Evolutionary conservation across 2,113 vertebrate genomes (phyloP), one percentile per base, ranked within the genome.

Genomic region (Aythya baeri): DNA sequence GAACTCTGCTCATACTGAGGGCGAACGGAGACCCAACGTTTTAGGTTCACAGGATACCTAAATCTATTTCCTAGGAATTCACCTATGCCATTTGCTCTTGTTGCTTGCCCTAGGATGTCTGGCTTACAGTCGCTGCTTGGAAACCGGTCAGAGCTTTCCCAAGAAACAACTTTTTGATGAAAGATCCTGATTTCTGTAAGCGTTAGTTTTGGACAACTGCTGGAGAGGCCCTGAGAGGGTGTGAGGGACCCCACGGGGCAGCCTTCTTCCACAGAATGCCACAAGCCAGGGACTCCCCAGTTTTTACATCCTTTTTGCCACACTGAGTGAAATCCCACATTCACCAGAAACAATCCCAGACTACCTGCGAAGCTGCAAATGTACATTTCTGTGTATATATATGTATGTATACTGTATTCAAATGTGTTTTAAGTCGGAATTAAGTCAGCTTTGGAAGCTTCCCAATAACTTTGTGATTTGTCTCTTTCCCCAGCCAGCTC

Each of bases 61-160:
- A 66, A n/a, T 23, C 32, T 29, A 25, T 91, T 76, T 52, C 61
- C 44, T 63, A 70, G 54, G 38, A 44, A 70, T 68, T 80, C 25
- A 31, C 44, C 50, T 80, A 65, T 22, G 63, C 31, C 14, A 14
- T 34, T 32, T 44, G 52, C 55, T 77, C 55, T 68, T 72, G 21
- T 1, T 82, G 23, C 67, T 59, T 77, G 70, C 22, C 43, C 49
- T 52, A 34, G 27, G 54, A 92, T 73, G 57, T 68, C 74, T 92
- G 77, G 34, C 62, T 81, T 76, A 72, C n/a, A 92, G 67, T 89
- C 87, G 89, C 84, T 91, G 44, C 70, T 49, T 94, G 84, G 93
- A 93, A 96, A 86, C 50, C 16, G 25, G 34, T 82, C 77, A 93
- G 68, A 85, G 21, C 29, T 86, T 77, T 78, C 80, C 38, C 31